Evolutionary conservation across 2,888 invertebrate species (phyloP).

Genomic region (Phortica magna): DNA sequence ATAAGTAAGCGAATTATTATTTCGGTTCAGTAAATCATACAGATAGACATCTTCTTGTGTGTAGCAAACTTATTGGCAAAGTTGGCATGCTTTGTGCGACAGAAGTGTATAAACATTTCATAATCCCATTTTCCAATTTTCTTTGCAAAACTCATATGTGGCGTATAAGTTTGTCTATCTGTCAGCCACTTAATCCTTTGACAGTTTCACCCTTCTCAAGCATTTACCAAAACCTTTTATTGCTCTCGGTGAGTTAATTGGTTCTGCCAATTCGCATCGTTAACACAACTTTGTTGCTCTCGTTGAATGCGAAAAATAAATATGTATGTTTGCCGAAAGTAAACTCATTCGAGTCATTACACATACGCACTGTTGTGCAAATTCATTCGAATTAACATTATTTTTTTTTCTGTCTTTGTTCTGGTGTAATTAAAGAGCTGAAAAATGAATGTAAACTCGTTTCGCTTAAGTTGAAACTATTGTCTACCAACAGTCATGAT

Average conservation of each 20-base stretch:
- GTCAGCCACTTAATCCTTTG: slow-evolving; percentile 44
- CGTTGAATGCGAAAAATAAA: neutral
- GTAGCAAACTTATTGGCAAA: no score
- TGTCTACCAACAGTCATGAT: no score
- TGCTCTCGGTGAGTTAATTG: slow-evolving; percentile 56
- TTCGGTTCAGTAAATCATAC: no score
- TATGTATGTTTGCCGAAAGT: slow-evolving; percentile 40
- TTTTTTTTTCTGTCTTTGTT: no score
- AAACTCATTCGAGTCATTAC: slow-evolving; percentile 40
- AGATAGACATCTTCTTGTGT: no score
- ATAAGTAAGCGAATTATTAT: no score
- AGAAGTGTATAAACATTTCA: slow-evolving; percentile 50
- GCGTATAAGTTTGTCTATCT: neutral
- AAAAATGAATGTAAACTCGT: no score
- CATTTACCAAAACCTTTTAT: slow-evolving; percentile 27
- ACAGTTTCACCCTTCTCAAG: slow-evolving; percentile 50
- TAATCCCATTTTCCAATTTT: slow-evolving; percentile 54
- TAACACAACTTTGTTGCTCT: neutral
- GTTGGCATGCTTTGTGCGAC: neutral
- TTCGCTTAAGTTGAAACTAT: no score
- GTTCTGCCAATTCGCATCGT: slow-evolving; percentile 26
- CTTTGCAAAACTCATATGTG: slow-evolving; percentile 30
- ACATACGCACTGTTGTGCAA: neutral
- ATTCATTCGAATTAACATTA: no score
- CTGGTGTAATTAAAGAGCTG: no score